Base-by-base conservation (phyloP, 2,797 vertebrate genomes). In the Ataeniobius toweri region DNA sequence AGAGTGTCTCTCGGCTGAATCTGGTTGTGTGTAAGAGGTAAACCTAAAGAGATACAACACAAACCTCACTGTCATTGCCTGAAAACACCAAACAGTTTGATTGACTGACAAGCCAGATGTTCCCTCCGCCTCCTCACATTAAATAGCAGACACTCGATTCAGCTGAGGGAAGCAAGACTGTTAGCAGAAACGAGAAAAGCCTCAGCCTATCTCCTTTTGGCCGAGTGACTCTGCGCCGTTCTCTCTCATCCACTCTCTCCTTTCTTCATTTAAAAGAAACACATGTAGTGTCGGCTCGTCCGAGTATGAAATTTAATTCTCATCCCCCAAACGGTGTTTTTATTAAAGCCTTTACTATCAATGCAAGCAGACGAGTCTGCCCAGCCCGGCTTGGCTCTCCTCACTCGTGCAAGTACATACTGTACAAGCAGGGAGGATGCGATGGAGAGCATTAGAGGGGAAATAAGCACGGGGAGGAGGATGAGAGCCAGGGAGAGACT, bases 301-400 rank as follows among this genome's bases (percentile, higher is more conserved):
- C 94, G 95, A 94, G 94, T 94, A 94, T 96, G 95, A 95, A 95
- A 96, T 95, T 95, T 94, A 95, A 94, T 95, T 94, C 93, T 94
- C 93, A 93, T 95, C 92, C 93, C 83, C 89, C 90, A 92, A 93
- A 94, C 92, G 67, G 88, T 93, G 93, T 94, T 94, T 93, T 94
- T 95, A 94, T 94, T 94, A 95, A 94, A 95, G 92, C 90, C 59
- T 86, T 89, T 92, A 90, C 93, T 95, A 95, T 96, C 94, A 92
- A 90, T 82, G 90, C 74, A 65, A 85, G 89, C 94, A 94, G 92
- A 81, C 91, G 50, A 90, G 88, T 85, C 81, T 16, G 89, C 92
- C 84, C 86, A 56, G 88, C 91, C 90, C 88, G 78, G 89, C 93
- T 79, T 80, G 89, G 89, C 90, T 90, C 78, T 46, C 85, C 87